These are phyloP conservation scores for Lycaena phlaeas DNA, from an alignment of 2,888 invertebrate species.

Conservation along the genomic window DNA sequence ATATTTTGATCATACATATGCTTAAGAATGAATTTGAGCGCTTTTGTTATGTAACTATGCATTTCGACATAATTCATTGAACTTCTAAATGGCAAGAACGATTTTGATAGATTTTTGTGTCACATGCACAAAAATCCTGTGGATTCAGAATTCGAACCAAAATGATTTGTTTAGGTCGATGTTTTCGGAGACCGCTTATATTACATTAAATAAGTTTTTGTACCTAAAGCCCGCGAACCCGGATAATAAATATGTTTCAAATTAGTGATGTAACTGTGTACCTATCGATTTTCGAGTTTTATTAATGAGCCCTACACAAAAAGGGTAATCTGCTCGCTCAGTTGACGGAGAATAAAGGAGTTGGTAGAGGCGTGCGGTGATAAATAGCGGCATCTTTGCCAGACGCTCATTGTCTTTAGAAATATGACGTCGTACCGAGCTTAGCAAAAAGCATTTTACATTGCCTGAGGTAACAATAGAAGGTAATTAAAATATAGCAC, in stretches of 20 bases:
- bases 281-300: conserved; percentile 2
- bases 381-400: conserved; percentile 17
- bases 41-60: too few species aligned
- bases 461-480: conserved; percentile 16
- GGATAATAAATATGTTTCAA: background rate
- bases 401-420: conserved; percentile 17
- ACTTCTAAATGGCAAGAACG: too few species aligned
- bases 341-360: conserved; percentile 9
- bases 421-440: conserved; percentile 16
- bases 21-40: too few species aligned
- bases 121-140: too few species aligned
- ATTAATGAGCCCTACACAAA: conserved; percentile 5
- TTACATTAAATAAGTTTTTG: too few species aligned
- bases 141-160: too few species aligned
- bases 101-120: too few species aligned
- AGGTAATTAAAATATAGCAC: conserved; percentile 20
- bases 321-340: conserved; percentile 2
- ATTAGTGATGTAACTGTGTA: background rate
- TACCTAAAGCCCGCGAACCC: too few species aligned
- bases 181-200: too few species aligned
- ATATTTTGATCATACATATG: too few species aligned
- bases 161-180: too few species aligned
- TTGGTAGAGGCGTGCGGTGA: conserved; percentile 11
- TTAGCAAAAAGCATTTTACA: conserved; percentile 16
- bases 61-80: too few species aligned